These are phyloP conservation scores for Pseudolaguvia tuberculata DNA, from an alignment of 2,113 vertebrate genomes.

Conservation along the genomic window DNA sequence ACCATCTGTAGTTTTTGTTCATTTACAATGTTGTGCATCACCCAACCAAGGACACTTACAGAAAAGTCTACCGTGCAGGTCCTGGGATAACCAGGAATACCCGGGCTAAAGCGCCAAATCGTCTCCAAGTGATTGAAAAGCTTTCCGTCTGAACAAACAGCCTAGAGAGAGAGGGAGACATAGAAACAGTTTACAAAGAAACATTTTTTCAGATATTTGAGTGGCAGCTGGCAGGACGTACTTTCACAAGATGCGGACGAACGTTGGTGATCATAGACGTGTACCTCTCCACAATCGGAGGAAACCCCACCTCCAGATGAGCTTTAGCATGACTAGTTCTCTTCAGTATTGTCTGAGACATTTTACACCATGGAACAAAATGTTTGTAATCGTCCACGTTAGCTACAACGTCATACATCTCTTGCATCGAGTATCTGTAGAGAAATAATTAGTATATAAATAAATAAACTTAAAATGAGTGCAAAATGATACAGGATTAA, in stretches of 20 bases:
- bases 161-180: constrained; percentile 61
- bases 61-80: constrained; percentile 95
- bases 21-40: too few species aligned
- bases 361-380: constrained; percentile 96
- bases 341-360: constrained; percentile 79
- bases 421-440: constrained; percentile 87
- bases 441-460: too few species aligned
- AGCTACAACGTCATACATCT: constrained; percentile 91
- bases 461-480: too few species aligned
- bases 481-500: neutral
- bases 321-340: constrained; percentile 82
- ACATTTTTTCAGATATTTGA: neutral
- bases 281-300: constrained; percentile 84
- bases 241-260: constrained; percentile 90
- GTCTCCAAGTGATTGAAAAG: constrained; percentile 95
- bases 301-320: constrained; percentile 89
- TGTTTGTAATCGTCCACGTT: constrained; percentile 90
- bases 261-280: constrained; percentile 88
- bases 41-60: constrained; percentile 64
- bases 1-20: too few species aligned
- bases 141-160: constrained; percentile 85
- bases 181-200: neutral
- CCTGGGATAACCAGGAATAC: constrained; percentile 87
- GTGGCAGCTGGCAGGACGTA: constrained; percentile 52
- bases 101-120: constrained; percentile 90